phyloP scores from a whole-genome alignment of 2,113 vertebrate species.

The Pteropus alecto region DNA sequence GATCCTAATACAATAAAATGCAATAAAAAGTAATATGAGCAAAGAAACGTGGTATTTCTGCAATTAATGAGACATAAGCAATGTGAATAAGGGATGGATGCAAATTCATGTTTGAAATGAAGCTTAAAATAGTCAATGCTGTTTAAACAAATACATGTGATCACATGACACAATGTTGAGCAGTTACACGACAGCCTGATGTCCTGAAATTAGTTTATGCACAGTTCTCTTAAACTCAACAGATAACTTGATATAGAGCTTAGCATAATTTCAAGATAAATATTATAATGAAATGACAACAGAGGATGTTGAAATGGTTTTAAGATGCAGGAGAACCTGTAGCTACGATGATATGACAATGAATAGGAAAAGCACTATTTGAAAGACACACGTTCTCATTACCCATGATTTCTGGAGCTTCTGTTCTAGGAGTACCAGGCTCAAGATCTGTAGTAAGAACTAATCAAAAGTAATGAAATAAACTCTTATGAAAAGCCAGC shows the following conservation, averaged over 20 bases:
- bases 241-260: neutral
- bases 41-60: neutral
- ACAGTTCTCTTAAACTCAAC: neutral
- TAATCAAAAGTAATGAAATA: conserved; percentile 58
- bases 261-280: neutral
- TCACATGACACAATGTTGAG: neutral
- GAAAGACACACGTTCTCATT: conserved; percentile 62
- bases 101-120: neutral
- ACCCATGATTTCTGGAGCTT: conserved; percentile 74
- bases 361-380: neutral
- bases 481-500: conserved; percentile 30
- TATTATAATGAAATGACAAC: neutral
- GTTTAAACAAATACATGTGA: neutral
- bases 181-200: neutral
- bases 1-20: neutral
- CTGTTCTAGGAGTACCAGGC: conserved; percentile 71
- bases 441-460: conserved; percentile 74
- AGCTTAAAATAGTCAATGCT: neutral
- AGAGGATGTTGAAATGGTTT: neutral
- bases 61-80: neutral
- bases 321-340: neutral
- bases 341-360: neutral
- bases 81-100: neutral
- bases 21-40: neutral
- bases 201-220: conserved; percentile 24